A percentile compares a stretch with the other conserved stretches of the same genome.
These are phyloP conservation scores for Apomyelois bistriatella DNA, from an alignment of 2,888 invertebrate species.

Conservation along the genomic window DNA sequence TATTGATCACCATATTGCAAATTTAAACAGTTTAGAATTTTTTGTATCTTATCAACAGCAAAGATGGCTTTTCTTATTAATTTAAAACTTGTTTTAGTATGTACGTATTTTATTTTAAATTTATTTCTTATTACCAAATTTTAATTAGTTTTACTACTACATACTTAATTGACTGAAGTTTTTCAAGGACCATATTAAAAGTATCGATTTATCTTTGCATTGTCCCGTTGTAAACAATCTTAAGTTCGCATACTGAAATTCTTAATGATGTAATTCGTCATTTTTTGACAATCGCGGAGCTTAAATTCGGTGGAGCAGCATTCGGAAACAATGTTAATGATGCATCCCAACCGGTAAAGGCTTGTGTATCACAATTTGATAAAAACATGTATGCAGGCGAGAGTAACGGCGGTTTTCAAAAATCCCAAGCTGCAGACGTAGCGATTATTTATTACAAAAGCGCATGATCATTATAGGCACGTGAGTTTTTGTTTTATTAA, in stretches of 20 bases:
- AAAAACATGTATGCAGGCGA: constrained; percentile 51
- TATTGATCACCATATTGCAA: no score
- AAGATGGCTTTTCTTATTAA: no score
- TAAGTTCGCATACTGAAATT: constrained; percentile 23
- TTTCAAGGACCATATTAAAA: constrained; percentile 17
- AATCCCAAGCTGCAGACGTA: constrained; percentile 40
- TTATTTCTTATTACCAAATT: no score
- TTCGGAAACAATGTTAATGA: constrained; percentile 51
- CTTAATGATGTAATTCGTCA: constrained; percentile 46
- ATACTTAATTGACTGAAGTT: background rate
- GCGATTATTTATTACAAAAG: constrained; percentile 64
- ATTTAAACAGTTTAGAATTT: no score
- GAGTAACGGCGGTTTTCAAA: constrained; percentile 47
- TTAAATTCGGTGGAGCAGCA: constrained; percentile 44
- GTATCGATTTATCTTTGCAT: constrained; percentile 7
- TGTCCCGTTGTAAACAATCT: constrained; percentile 16
- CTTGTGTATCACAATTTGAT: constrained; percentile 37
- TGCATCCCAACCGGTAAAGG: constrained; percentile 56
- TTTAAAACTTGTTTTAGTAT: no score
- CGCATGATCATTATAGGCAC: constrained; percentile 57
- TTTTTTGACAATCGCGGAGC: constrained; percentile 48
- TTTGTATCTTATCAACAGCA: no score
- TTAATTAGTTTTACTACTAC: background rate
- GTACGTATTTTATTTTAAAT: no score
- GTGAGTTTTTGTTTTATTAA: constrained; percentile 51